Base-by-base conservation (phyloP, 2,113 vertebrate genomes). In the Zosterops hypoxanthus region DNA sequence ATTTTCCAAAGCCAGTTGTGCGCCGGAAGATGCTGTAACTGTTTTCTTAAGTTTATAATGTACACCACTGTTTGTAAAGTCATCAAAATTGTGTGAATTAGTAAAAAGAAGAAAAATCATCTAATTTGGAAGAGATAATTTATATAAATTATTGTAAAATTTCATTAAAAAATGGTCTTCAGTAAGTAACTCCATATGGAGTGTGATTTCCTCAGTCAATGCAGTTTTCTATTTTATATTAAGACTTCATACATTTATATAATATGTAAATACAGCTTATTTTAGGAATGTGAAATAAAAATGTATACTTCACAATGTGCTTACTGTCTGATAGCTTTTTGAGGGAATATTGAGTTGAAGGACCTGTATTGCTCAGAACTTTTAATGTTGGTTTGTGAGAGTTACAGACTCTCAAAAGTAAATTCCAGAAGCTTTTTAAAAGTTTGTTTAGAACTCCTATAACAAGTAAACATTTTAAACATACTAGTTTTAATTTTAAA, bases 221-320 rank as follows among this genome's bases (percentile, higher is more conserved):
- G 97, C 97, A 97, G 94, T 97, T 98, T 98, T 98, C 97, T 98
- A 98, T 98, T 98, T 98, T 98, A 97, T 98, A 98, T 95, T 97
- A 97, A 97, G 94, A 98, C 97, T 98, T 98, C 96, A 95, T 98
- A 98, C 98, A 77, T 99, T 99, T 98, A 98, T 98, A 98, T 97
- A 97, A 98, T 97, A 97, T 98, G 98, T 98, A 98, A 98, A 97
- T 99, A 99, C 98, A 98, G 96, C 98, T 98, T 98, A 96, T 98
- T 99, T 99, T 98, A 98, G 98, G 95, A 98, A 98, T 98, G 98
- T 98, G 98, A 98, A 98, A 99, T 99, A 99, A 99, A 99, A 98
- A 98, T 97, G 95, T 98, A 98, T 98, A 98, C 97, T 98, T 98
- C 93, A 93, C 94, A 94, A 82, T 96, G 94, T 95, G 87, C 93